Evolutionary conservation across 2,113 vertebrate genomes (phyloP), one percentile per base, ranked within the genome.

Genomic region (Epinephelus moara): DNA sequence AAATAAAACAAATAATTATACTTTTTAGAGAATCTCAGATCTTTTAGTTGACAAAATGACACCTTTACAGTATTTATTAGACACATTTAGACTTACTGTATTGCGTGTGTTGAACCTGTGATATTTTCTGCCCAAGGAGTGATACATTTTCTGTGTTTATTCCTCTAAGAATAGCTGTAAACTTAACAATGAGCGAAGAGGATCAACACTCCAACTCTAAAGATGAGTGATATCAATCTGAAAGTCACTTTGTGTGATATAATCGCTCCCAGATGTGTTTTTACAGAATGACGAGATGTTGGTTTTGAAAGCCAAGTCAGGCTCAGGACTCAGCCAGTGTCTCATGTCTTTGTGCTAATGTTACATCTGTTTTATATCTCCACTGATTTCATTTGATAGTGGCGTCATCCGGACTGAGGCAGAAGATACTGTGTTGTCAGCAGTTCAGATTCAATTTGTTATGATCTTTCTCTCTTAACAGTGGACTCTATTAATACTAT

Each of bases 221-320:
- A 52, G 33, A 81, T 49, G 52, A 86, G 27, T 21, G 8, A 72
- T 45, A 61, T 56, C 52, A 56, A 0, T 60, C 17, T 47, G 21
- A 76, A 67, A 75, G 60, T 25, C 30, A 27, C 55, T 76, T 30
- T 64, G 23, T 62, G 50, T 49, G 27, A 52, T 15, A 15, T 40
- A 59, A 86, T 68, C 21, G 0, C 30, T 45, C 71, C 78, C 81
- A 88, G 71, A 86, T 88, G 88, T 78, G 25, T 56, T 75, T 74
- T 52, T 27, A 62, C 37, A 73, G 68, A 80, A 61, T 68, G 37
- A 72, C 18, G n/a, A 80, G 64, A 85, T 73, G 79, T 66, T 60
- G 3, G 1, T 11, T 69, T 23, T 27, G 57, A 11, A 56, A 75
- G 70, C 59, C 66, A 82, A 79, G 75, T 73, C 21, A 50, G 52